Conservation (phyloP, 30 jellyfish, hydroid and myxozoan species). For the Aurelia sp. region DNA sequence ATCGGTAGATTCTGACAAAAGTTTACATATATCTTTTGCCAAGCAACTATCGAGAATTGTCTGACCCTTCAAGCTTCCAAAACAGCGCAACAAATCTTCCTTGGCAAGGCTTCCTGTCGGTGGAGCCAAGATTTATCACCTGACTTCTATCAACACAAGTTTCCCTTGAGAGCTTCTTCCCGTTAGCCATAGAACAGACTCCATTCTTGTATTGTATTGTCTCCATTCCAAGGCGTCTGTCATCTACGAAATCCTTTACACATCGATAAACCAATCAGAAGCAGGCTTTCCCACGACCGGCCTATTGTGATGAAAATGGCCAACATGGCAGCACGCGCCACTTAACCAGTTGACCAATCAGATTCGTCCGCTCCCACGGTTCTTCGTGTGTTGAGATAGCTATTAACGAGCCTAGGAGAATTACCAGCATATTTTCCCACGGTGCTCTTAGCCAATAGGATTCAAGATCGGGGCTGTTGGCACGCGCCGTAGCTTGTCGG, state of each 20-base stretch:
- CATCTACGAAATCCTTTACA: constrained; percentile 70
- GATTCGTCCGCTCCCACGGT: constrained; percentile 86
- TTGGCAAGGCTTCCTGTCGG: too few species aligned
- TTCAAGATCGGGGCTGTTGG: constrained; percentile 37
- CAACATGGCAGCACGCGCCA: constrained; percentile 92
- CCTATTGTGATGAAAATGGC: constrained; percentile 67
- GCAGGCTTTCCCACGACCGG: constrained; percentile 80
- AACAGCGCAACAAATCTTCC: too few species aligned
- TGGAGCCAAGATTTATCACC: too few species aligned
- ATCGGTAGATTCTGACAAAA: too few species aligned
- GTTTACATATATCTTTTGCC: too few species aligned
- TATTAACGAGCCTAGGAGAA: constrained; percentile 66
- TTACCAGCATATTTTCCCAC: constrained; percentile 73
- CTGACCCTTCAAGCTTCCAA: too few species aligned
- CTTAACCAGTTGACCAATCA: constrained; percentile 68
- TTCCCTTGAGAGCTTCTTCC: constrained; percentile 19
- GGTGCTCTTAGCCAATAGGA: constrained; percentile 61
- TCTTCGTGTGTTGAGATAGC: constrained; percentile 73
- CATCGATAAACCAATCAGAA: constrained; percentile 77
- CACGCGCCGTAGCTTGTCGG: constrained; percentile 73
- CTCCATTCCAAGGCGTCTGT: constrained; percentile 78
- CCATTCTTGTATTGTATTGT: constrained; percentile 45
- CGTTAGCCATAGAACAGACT: constrained; percentile 45
- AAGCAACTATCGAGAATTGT: too few species aligned
- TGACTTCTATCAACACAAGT: too few species aligned